Evolutionary conservation across 2,797 vertebrate species (phyloP).

Genomic region (Pygocentrus nattereri): DNA sequence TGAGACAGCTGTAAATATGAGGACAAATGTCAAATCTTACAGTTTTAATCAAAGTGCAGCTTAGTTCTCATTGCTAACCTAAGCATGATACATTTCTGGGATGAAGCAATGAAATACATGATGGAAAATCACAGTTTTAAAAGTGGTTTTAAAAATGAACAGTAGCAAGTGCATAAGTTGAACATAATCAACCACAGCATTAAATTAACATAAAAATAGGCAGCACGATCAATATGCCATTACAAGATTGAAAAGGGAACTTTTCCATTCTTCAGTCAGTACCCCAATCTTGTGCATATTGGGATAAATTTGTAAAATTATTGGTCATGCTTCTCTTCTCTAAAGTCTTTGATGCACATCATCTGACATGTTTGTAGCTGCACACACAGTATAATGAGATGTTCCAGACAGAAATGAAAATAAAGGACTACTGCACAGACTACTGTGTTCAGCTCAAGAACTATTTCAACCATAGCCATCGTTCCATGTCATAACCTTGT

Average conservation of each 20-base stretch:
- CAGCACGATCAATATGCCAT: not conserved
- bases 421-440: slow-evolving; percentile 31
- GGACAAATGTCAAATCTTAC: not conserved
- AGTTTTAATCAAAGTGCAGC: slow-evolving; percentile 18
- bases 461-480: slow-evolving; percentile 73
- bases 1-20: not conserved
- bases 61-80: not conserved
- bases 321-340: slow-evolving; percentile 14
- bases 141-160: not conserved
- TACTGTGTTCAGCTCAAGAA: not conserved
- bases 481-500: slow-evolving; percentile 96
- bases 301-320: not conserved
- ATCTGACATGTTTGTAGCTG: slow-evolving; percentile 6
- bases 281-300: not conserved
- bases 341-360: not conserved
- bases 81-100: not conserved
- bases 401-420: slow-evolving; percentile 16
- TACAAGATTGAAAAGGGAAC: not conserved
- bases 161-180: not conserved
- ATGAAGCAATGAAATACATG: slow-evolving; percentile 11
- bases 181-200: not conserved
- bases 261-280: slow-evolving; percentile 8
- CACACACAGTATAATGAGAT: slow-evolving; percentile 7
- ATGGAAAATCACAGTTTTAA: not conserved
- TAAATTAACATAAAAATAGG: not conserved